phyloP scores from a whole-genome alignment of 2,888 invertebrate genomes.

The Tupiocoris notatus region DNA sequence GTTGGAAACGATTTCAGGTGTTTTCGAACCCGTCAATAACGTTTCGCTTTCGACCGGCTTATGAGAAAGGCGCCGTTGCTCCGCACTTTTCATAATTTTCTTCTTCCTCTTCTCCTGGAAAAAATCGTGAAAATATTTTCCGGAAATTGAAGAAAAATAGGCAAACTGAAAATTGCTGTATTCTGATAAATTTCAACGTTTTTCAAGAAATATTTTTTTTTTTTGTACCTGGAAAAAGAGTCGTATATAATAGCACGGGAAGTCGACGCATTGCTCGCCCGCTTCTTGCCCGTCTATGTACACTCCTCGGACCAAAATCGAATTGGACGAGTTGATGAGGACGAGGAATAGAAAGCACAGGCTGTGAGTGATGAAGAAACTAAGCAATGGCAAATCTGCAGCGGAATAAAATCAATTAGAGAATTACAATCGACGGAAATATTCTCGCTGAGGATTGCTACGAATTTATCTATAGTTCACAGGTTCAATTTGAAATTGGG shows the following conservation, averaged over 20 bases:
- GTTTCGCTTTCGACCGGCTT: conserved; percentile 11
- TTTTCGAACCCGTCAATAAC: conserved; percentile 3
- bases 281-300: conserved; percentile 85
- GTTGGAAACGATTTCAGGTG: conserved; percentile 29
- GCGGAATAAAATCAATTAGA: too few species aligned
- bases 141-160: background rate
- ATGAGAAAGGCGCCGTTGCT: conserved; percentile 5
- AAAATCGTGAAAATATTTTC: background rate
- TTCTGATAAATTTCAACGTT: too few species aligned
- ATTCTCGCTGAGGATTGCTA: too few species aligned
- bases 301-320: conserved; percentile 80
- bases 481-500: too few species aligned
- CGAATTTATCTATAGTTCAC: too few species aligned
- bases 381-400: conserved; percentile 70
- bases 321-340: conserved; percentile 81
- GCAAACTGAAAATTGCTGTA: too few species aligned
- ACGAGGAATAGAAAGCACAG: conserved; percentile 72
- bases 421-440: too few species aligned
- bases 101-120: conserved; percentile 28
- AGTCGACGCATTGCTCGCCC: conserved; percentile 76
- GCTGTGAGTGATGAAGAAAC: conserved; percentile 78
- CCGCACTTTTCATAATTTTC: conserved; percentile 11
- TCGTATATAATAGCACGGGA: conserved; percentile 79
- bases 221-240: conserved; percentile 64
- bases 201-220: background rate